Base-by-base conservation (phyloP, 2,888 invertebrate species). In the Diploptera punctata region DNA sequence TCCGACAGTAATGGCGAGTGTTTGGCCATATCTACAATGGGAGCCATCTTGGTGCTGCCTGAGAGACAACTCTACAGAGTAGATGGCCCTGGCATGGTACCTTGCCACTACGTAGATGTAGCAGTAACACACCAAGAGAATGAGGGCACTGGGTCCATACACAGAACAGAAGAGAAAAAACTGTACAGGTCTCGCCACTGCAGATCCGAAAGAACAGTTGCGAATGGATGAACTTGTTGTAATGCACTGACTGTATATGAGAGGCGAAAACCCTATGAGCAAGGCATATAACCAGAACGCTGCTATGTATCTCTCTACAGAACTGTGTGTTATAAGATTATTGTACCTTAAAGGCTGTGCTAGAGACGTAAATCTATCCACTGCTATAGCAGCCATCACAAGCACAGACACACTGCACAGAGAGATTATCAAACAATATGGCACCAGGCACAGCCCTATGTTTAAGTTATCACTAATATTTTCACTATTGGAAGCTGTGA, bases 91-190 rank as follows among this genome's bases (percentile, higher is more conserved):
- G 16, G 89, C 89, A 77, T 90, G 89, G 72, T 87, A 87, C 72
- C 89, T 81, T 13, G 90, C 90, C 33, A 90, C 86, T 73, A 87
- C 82, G 79, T 88, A 89, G 74, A 90, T 87, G 82, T 89, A 88
- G 76, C 86, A 85, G 81, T 90, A 90, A 80, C 89, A 89, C 54
- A 86, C 83, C 57, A 88, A 80, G 10, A 89, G 83, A 29, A 87
- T 84, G 44, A 87, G 78, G 16, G 87, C 86, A 75, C 88, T 87
- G 3, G 89, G 89, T 29, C 86, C 86, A 82, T 88, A 89, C 54
- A 90, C 86, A 26, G 87, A 86, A 76, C 85, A 84, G 74, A 88
- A 86, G 81, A 87, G 84, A 77, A 88, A 86, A 73, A 87, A 82
- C 75, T 87, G 85, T 3, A 88, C 84, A 0, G 87, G 86, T 33